A percentile compares a stretch with the other conserved stretches of the same genome.
Conservation (phyloP, 2,888 invertebrate species). For the Eristalinus sepulchralis region DNA sequence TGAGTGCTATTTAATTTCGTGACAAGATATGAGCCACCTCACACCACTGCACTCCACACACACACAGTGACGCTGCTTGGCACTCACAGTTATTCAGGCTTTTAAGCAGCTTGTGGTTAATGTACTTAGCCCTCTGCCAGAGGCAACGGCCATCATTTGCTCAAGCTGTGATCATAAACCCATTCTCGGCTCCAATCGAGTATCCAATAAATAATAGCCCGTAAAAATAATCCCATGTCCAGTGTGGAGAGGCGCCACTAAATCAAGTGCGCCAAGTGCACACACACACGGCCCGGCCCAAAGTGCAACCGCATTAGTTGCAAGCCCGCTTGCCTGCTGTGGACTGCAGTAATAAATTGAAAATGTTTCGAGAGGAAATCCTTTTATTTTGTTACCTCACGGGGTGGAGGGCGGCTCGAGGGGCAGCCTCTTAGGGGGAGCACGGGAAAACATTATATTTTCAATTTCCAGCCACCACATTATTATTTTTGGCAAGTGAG, state of each 20-base stretch:
- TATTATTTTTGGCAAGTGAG: constrained; percentile 63
- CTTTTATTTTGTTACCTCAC: neutral
- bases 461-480: constrained; percentile 54
- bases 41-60: neutral
- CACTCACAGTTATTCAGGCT: neutral
- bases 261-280: constrained; percentile 31
- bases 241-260: neutral
- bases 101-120: neutral
- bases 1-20: neutral
- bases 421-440: neutral
- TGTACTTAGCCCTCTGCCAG: neutral
- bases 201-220: constrained; percentile 4
- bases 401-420: neutral
- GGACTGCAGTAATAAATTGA: constrained; percentile 68
- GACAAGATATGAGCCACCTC: neutral
- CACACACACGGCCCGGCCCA: constrained; percentile 29
- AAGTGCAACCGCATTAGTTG: constrained; percentile 58
- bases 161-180: neutral
- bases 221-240: neutral
- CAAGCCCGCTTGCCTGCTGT: constrained; percentile 21
- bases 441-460: constrained; percentile 38
- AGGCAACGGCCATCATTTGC: neutral
- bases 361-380: constrained; percentile 47
- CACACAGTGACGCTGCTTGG: neutral
- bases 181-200: neutral